Conservation (phyloP, 2,113 vertebrate species). For the Microcebus murinus region DNA sequence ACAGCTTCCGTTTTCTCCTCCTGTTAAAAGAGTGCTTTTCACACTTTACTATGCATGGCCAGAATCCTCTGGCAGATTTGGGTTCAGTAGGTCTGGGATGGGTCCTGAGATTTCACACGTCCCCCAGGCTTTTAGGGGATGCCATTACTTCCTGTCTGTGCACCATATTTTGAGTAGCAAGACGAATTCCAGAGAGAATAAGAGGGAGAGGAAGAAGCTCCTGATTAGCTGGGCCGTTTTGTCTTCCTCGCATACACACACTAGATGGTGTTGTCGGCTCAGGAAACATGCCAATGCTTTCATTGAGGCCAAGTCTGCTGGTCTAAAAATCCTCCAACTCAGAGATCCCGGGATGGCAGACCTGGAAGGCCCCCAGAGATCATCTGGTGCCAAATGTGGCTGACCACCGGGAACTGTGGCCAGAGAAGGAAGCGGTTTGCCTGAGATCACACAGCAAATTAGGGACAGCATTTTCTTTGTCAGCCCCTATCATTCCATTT, state of each 20-base stretch:
- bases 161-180: neutral
- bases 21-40: neutral
- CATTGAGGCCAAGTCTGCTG: neutral
- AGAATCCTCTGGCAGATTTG: neutral
- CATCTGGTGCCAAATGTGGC: neutral
- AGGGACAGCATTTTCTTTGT: neutral
- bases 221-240: neutral
- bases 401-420: neutral
- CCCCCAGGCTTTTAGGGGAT: neutral
- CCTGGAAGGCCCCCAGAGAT: neutral
- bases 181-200: neutral
- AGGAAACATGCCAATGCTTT: neutral
- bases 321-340: neutral
- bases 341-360: too few species aligned
- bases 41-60: neutral
- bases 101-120: neutral
- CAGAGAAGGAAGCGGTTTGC: neutral
- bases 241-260: neutral
- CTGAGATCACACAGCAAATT: neutral
- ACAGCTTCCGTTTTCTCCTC: neutral
- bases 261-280: slow-evolving; percentile 64
- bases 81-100: neutral
- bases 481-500: neutral
- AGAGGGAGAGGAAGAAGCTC: neutral
- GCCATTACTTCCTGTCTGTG: neutral